Evolutionary conservation across 2,113 vertebrate species (phyloP), one percentile per base, ranked within the genome.

Genomic region (Saccopteryx bilineata): DNA sequence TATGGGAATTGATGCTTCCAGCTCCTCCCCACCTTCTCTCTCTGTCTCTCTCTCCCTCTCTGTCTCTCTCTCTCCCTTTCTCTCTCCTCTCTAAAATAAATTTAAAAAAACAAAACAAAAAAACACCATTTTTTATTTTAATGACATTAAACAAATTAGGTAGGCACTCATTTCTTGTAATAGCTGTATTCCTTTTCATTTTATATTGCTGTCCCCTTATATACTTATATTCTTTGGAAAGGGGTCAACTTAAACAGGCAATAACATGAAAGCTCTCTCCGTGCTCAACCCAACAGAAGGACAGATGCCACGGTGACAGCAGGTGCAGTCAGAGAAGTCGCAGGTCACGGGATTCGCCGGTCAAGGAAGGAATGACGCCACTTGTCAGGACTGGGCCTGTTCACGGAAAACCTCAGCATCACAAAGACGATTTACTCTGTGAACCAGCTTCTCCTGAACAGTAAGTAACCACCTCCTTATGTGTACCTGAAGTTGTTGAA

Each of bases 151-250:
- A 18, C 21, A n/a, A 72, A 48, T 82, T 87, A 84, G 50, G 6
- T n/a, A 82, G 91, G 24, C 11, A 71, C 15, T 10, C 10, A n/a
- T 96, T 96, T 96, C 33, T 74, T 39, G n/a, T 80, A 76, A 65
- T 17, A 93, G n/a, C 17, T 71, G 14, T 14, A 19, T 78, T 89
- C 23, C 78, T 18, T 86, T 94, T 85, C 17, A 46, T 74, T 68
- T 85, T 87, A 46, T 28, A 60, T 65, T 33, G 12, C 21, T 66
- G 39, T 84, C 18, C 90, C 54, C 21, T 71, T 14, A 63, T 19
- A 56, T n/a, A 31, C 58, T 65, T 81, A 8, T 24, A 18, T 90
- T 50, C 33, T 79, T 75, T 82, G 26, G 48, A 52, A 86, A 69
- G 31, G 1, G 8, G 13, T 69, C 31, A 76, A n/a, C 12, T 23